Base-by-base conservation (phyloP, 2,888 invertebrate species). In the Malacosoma neustria region DNA sequence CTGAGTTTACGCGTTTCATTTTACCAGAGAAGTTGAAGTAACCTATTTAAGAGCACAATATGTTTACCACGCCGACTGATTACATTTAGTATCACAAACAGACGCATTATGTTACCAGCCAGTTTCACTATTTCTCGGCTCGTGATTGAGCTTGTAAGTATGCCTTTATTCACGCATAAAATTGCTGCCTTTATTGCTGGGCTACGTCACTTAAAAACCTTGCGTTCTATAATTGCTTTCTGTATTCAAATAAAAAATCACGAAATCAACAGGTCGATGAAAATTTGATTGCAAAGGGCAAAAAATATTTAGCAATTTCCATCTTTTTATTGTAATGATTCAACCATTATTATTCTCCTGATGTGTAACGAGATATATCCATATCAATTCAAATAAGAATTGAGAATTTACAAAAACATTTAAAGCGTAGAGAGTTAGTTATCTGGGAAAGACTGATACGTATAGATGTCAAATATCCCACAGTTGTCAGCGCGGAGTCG, bases 401-500 rank as follows among this genome's bases (percentile, higher is more conserved):
- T 54, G 67, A 70, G 73, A 77, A 76, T 72, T 72, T 72, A 71
- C 68, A 64, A 71, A 72, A 72, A 72, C 68, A 68, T 62, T 67
- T 70, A 72, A 62, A 70, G 63, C 63, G 66, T 70, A 72, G 63
- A 70, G 63, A 67, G 61, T 49, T 46, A 71, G 75, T 64, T 72
- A 75, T 76, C 71, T 60, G 50, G 51, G 55, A 55, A 56, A 52
- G 57, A 47, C 53, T 53, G 57, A 63, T 58, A 55, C n/a, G n/a
- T n/a, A n/a, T 60, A 63, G 67, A 63, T 61, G 68, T 61, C 55
- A 63, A 68, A 68, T 74, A 81, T 80, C 80, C 74, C 82, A 82
- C 79, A 84, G 80, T 75, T 75, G 82, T 81, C 76, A 77, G 72
- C 73, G 65, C 67, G 54, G 54, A 63, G 59, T 47, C 61, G 59